Evolutionary conservation across 2,888 invertebrate genomes (phyloP).

Genomic region (Cepaea hortensis): DNA sequence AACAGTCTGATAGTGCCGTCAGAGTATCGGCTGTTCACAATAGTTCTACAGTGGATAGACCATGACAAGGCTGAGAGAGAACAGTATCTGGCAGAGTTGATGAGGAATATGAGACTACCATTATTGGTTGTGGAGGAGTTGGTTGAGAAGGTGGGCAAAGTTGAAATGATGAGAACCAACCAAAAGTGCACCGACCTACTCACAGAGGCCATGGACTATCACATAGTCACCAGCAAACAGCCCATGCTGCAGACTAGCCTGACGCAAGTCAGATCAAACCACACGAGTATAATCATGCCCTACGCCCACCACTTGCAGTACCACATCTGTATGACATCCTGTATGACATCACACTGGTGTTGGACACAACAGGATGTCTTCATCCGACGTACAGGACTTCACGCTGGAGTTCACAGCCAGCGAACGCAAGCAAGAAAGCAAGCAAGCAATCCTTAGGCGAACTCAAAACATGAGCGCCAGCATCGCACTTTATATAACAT

Average conservation of each 20-base stretch:
- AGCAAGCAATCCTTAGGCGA: no score
- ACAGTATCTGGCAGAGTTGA: slow-evolving; percentile 64
- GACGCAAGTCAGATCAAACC: slow-evolving; percentile 72
- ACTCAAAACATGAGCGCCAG: no score
- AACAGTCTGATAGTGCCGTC: slow-evolving; percentile 70
- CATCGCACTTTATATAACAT: no score
- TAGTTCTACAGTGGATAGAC: slow-evolving; percentile 72
- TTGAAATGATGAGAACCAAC: slow-evolving; percentile 70
- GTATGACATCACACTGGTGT: no score
- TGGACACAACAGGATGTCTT: no score
- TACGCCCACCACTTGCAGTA: slow-evolving; percentile 74
- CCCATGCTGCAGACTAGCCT: slow-evolving; percentile 71
- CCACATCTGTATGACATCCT: no score
- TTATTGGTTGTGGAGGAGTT: slow-evolving; percentile 73
- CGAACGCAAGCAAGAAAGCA: no score
- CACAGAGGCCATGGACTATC: slow-evolving; percentile 75
- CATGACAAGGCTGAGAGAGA: slow-evolving; percentile 60
- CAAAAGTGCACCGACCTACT: slow-evolving; percentile 69
- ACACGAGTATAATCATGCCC: slow-evolving; percentile 72
- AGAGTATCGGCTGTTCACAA: slow-evolving; percentile 72
- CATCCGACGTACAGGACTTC: no score
- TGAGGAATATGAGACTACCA: slow-evolving; percentile 72
- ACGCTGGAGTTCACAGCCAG: no score
- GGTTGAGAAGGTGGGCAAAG: slow-evolving; percentile 73
- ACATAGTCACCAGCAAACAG: slow-evolving; percentile 74